Conservation (phyloP, 2,113 vertebrate genomes). For the Spheniscus mendiculus region DNA sequence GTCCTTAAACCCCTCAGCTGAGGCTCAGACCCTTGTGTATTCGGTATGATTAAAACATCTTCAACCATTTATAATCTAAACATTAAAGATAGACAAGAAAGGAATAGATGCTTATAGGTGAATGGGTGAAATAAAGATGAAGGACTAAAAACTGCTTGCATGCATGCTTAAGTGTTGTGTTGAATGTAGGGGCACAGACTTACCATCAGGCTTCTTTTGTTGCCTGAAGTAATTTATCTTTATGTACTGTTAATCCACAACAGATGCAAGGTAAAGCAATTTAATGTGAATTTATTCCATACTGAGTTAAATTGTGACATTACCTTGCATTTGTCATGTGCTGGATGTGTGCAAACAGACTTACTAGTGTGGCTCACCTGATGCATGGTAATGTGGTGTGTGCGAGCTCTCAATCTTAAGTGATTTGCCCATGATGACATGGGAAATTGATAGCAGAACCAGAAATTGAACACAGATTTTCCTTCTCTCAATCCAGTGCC, state of each 20-base stretch:
- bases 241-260: neutral
- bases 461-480: constrained; percentile 65
- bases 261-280: neutral
- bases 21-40: neutral
- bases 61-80: neutral
- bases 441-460: constrained; percentile 61
- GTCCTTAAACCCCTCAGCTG: neutral
- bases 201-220: neutral
- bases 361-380: neutral
- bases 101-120: neutral
- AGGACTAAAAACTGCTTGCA: neutral
- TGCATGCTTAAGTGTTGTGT: neutral
- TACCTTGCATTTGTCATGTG: neutral
- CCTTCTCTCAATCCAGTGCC: constrained; percentile 70
- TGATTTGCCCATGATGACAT: neutral
- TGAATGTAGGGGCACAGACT: neutral
- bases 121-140: neutral
- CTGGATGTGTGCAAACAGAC: neutral
- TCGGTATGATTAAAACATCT: neutral
- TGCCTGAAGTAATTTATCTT: neutral
- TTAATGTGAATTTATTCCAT: neutral
- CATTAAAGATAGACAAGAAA: neutral
- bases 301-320: neutral
- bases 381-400: neutral
- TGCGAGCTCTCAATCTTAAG: neutral